Percentiles rank a stretch among this genome's conserved stretches.
phyloP scores from a whole-genome alignment of 1,140 invertebrate genomes.

The Drosophila insularis region DNA sequence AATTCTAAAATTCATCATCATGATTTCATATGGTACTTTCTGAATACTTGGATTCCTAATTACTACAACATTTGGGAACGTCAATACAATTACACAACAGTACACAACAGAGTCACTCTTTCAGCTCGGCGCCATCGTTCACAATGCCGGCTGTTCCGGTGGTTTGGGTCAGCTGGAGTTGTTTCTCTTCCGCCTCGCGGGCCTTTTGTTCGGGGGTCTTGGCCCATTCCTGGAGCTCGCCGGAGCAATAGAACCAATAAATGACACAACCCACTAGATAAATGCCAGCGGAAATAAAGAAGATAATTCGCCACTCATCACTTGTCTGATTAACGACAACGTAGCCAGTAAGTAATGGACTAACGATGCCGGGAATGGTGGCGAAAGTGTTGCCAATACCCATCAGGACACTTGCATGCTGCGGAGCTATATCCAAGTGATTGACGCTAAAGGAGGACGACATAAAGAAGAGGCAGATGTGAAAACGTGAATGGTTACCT shows the following conservation, averaged over 20 bases:
- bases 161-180: conserved; percentile 58
- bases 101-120: conserved; percentile 55
- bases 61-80: conserved; percentile 1
- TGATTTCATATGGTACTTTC: conserved; percentile 42
- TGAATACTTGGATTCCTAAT: conserved; percentile 38
- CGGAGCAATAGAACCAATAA: conserved; percentile 91
- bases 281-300: conserved; percentile 90
- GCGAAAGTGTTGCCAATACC: conserved; percentile 94
- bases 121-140: conserved; percentile 65
- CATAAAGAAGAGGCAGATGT: conserved; percentile 10
- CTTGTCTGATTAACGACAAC: conserved; percentile 89
- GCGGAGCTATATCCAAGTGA: conserved; percentile 93
- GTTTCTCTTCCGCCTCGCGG: conserved; percentile 61
- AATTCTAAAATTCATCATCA: conserved; percentile 48
- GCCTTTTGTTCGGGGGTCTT: conserved; percentile 72
- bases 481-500: neutral
- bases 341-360: conserved; percentile 90
- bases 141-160: conserved; percentile 40
- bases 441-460: conserved; percentile 87
- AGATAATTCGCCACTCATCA: conserved; percentile 91
- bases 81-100: no score
- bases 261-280: conserved; percentile 90
- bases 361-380: conserved; percentile 93
- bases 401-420: conserved; percentile 92
- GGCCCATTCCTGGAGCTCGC: conserved; percentile 91